Conservation (phyloP, 2,797 vertebrate genomes). For the Phrynocephalus forsythii region DNA sequence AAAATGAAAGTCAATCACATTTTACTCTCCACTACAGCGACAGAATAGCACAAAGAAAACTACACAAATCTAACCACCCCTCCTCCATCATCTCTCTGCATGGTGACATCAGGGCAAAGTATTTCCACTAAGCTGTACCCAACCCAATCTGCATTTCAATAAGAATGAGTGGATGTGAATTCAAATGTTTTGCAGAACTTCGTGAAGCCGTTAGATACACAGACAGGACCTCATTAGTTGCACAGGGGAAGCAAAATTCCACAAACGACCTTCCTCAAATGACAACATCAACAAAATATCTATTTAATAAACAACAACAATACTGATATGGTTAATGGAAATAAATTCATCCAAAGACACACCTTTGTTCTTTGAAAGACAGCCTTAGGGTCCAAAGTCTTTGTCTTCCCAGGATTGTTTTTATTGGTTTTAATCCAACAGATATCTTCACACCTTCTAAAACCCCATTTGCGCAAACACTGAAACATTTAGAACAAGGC, state of each 20-base stretch:
- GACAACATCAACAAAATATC: accelerated
- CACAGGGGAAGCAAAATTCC: background rate
- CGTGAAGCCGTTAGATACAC: background rate
- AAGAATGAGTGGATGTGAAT: slow-evolving; percentile 22
- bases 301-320: background rate
- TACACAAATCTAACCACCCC: background rate
- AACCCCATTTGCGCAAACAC: slow-evolving; percentile 98
- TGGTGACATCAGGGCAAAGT: background rate
- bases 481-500: slow-evolving; percentile 59
- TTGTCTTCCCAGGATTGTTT: slow-evolving; percentile 97
- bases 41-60: background rate
- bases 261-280: slow-evolving; percentile 4
- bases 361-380: slow-evolving; percentile 99
- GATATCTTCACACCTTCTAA: slow-evolving; percentile 96
- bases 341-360: slow-evolving; percentile 47
- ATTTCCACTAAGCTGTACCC: background rate
- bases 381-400: slow-evolving; percentile 95
- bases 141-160: slow-evolving; percentile 50
- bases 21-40: slow-evolving; percentile 15
- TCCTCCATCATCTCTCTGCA: slow-evolving; percentile 9
- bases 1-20: background rate
- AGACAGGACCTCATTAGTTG: background rate
- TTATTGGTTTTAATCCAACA: slow-evolving; percentile 99
- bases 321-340: background rate
- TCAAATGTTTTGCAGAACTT: slow-evolving; percentile 12